Base-by-base conservation (phyloP, 2,888 invertebrate genomes). In the Bellardia pandia region DNA sequence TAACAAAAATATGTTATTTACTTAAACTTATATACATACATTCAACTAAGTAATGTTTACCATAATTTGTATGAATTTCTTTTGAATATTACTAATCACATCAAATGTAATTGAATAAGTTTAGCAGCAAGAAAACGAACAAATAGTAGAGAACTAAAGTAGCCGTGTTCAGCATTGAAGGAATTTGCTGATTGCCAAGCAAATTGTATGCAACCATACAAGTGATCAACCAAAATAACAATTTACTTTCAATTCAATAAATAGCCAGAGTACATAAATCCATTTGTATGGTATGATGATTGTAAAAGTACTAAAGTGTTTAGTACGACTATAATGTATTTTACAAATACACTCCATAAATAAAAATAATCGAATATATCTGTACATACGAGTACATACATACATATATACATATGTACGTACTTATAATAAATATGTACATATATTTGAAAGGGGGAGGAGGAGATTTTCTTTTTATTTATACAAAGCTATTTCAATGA, bases 241-340 rank as follows among this genome's bases (percentile, higher is more conserved):
- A 74, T 74, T 77, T 77, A 84, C 69, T 74, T 81, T 74, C 77
- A 84, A 84, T 83, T 79, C 71, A 83, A 83, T 79, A 79, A 86
- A 86, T 84, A 76, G 79, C 83, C 75, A 58, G 48, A 82, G 69
- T 76, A 64, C 75, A 78, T 58, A 78, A 75, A 82, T 74, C 30
- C 66, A 77, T 77, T 76, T 76, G 45, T 72, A n/a, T n/a, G n/a
- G 40, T 33, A 48, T 51, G 23, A 75, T 68, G 23, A 81, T 68
- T 75, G 45, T 30, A 51, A 58, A 69, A 66, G 11, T 23, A 42
- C 23, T 13, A 66, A 45, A 45, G 48, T 30, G 45, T 45, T 13
- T 14, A 48, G 33, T 23, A 68, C 42, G 5, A 40, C 2, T n/a
- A n/a, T 37, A 56, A 56, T 40, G n/a, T 81, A 53, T 62, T 51